Conservation (phyloP, 2,797 vertebrate species). For the Pteropus rufus region DNA sequence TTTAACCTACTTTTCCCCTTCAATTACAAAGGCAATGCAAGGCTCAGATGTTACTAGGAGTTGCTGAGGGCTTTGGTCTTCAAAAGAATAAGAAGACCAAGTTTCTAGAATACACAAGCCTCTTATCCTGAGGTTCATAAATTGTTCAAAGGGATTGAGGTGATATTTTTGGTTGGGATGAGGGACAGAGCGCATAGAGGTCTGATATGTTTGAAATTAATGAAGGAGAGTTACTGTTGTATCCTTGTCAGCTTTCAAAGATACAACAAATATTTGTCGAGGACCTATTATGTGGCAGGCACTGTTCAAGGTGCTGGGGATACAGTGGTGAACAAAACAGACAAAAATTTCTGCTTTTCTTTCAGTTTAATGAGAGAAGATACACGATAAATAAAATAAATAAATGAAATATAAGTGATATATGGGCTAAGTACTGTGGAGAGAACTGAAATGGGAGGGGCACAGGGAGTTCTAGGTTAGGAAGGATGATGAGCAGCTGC, state of each 20-base stretch:
- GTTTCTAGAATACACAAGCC: slow-evolving; percentile 8
- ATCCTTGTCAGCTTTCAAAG: background rate
- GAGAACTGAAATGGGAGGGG: background rate
- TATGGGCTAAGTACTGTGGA: background rate
- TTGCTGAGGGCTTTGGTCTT: background rate
- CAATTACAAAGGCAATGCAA: background rate
- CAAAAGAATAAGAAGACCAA: background rate
- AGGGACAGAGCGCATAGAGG: background rate
- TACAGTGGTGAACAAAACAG: background rate
- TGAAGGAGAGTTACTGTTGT: background rate
- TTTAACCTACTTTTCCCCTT: slow-evolving; percentile 36
- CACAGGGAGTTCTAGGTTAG: background rate
- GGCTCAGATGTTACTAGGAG: background rate
- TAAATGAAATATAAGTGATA: background rate
- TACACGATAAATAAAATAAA: background rate
- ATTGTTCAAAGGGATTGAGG: background rate
- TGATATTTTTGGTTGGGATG: background rate
- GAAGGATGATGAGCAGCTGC: background rate
- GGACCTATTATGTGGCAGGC: background rate
- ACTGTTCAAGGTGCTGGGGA: background rate
- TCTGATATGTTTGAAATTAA: background rate
- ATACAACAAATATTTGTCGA: background rate
- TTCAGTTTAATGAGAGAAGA: background rate
- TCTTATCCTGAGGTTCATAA: background rate
- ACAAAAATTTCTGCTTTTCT: background rate